These are phyloP conservation scores for Taurulus bubalis DNA, from an alignment of 2,113 vertebrate species.

Conservation along the genomic window DNA sequence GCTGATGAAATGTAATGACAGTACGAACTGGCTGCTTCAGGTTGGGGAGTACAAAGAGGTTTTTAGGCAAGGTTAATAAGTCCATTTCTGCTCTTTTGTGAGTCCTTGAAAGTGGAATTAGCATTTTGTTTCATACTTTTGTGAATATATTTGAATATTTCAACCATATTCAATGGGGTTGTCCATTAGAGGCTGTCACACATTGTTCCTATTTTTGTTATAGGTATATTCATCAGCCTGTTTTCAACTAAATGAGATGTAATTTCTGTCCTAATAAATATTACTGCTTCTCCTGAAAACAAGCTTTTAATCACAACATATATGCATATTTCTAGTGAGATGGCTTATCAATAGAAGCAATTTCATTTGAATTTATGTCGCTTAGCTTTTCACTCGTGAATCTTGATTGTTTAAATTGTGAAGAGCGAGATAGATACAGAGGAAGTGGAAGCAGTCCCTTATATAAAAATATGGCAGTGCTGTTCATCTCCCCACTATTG, in stretches of 20 bases:
- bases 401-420: constrained; percentile 17
- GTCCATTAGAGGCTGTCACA: background rate
- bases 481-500: background rate
- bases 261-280: constrained; percentile 9
- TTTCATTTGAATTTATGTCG: constrained; percentile 12
- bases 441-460: constrained; percentile 23
- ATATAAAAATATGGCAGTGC: constrained; percentile 10
- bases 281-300: background rate
- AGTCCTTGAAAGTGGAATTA: constrained; percentile 38
- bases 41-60: constrained; percentile 41
- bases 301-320: constrained; percentile 17
- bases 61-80: constrained; percentile 53
- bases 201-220: background rate
- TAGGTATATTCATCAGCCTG: background rate
- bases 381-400: background rate
- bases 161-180: background rate
- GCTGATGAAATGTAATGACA: constrained; percentile 54
- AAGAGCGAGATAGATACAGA: constrained; percentile 10
- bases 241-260: background rate
- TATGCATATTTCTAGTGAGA: background rate
- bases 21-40: constrained; percentile 28
- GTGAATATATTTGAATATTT: constrained; percentile 52
- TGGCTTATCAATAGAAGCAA: background rate
- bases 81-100: constrained; percentile 47
- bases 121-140: constrained; percentile 32